phyloP scores from a whole-genome alignment of 2,797 vertebrate genomes.

The Sebastes aleutianus region DNA sequence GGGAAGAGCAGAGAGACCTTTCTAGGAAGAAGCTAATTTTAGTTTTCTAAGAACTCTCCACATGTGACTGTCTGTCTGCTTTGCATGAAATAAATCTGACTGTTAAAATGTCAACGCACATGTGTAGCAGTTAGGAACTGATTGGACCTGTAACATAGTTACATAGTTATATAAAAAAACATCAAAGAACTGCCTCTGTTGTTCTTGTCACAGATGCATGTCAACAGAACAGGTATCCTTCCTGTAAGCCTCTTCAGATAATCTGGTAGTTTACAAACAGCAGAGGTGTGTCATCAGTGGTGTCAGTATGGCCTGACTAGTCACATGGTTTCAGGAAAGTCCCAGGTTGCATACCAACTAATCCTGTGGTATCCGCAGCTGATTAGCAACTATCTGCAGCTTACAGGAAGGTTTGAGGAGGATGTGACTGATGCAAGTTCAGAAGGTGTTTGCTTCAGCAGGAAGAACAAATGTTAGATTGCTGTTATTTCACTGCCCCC shows the following conservation, averaged over 20 bases:
- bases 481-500: neutral
- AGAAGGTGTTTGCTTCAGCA: slow-evolving; percentile 24
- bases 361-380: slow-evolving; percentile 41
- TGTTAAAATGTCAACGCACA: neutral
- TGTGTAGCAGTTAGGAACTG: neutral
- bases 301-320: slow-evolving; percentile 64
- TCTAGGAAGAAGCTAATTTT: slow-evolving; percentile 46
- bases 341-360: slow-evolving; percentile 55
- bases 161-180: neutral
- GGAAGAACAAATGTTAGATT: neutral
- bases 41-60: slow-evolving; percentile 40
- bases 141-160: neutral
- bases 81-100: neutral
- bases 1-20: neutral
- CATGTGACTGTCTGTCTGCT: slow-evolving; percentile 1
- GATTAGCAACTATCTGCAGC: slow-evolving; percentile 29
- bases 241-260: slow-evolving; percentile 44
- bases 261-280: slow-evolving; percentile 51
- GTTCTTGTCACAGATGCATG: slow-evolving; percentile 14
- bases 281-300: slow-evolving; percentile 39
- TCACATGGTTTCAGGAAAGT: slow-evolving; percentile 81
- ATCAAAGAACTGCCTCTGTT: neutral
- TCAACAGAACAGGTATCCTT: slow-evolving; percentile 20
- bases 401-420: slow-evolving; percentile 24
- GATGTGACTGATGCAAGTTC: slow-evolving; percentile 47